These are phyloP conservation scores for Trypoxylon attenuatum DNA, from an alignment of 2,888 invertebrate species.

Conservation along the genomic window DNA sequence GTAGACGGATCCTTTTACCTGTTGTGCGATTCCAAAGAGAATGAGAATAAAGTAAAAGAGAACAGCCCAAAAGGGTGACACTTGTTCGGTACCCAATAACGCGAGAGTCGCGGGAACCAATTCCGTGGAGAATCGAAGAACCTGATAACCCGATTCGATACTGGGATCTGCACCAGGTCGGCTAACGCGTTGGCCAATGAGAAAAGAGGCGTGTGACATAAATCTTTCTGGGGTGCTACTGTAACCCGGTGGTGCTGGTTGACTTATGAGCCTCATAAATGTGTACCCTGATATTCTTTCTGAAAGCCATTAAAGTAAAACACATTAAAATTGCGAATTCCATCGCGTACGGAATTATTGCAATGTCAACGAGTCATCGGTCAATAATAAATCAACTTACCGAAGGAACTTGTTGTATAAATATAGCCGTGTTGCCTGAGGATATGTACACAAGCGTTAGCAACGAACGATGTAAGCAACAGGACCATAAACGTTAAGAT, in stretches of 20 bases:
- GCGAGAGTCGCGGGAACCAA: slow-evolving; percentile 91
- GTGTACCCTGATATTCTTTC: slow-evolving; percentile 83
- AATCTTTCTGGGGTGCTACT: slow-evolving; percentile 80
- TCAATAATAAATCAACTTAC: too few species aligned
- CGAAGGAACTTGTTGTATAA: slow-evolving; percentile 90
- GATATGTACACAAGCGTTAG: slow-evolving; percentile 88
- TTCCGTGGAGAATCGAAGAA: slow-evolving; percentile 89
- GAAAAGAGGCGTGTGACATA: slow-evolving; percentile 83
- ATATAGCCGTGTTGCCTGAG: slow-evolving; percentile 83
- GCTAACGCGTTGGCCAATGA: slow-evolving; percentile 82
- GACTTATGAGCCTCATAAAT: slow-evolving; percentile 81
- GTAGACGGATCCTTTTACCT: slow-evolving; percentile 72
- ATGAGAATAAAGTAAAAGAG: slow-evolving; percentile 90
- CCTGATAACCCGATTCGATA: slow-evolving; percentile 87
- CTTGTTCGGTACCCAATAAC: slow-evolving; percentile 82
- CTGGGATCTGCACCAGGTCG: slow-evolving; percentile 78
- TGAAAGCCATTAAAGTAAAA: slow-evolving; percentile 65
- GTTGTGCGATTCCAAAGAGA: slow-evolving; percentile 90
- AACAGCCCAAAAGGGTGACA: slow-evolving; percentile 93
- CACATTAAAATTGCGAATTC: background rate
- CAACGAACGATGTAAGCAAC: slow-evolving; percentile 85
- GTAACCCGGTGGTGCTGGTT: slow-evolving; percentile 79
- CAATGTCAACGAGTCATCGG: too few species aligned
- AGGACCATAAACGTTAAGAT: slow-evolving; percentile 85
- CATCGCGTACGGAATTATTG: background rate